A percentile compares a stretch with the other conserved stretches of the same genome.
phyloP scores from a whole-genome alignment of 2,113 vertebrate genomes.

The Esox niger region DNA sequence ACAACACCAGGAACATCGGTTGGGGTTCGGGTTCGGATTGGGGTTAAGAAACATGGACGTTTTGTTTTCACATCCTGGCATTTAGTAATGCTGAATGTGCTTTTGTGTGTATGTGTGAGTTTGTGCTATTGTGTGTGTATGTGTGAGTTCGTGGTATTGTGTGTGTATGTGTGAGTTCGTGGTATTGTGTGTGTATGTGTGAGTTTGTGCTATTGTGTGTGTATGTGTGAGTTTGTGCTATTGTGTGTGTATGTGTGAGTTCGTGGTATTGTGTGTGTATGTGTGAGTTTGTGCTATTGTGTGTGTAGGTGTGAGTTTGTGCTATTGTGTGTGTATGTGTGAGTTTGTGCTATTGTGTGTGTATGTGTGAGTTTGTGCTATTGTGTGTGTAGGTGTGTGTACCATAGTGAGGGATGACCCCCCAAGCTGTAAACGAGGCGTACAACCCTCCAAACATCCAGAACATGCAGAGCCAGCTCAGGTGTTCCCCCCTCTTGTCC shows the following conservation, averaged over 20 bases:
- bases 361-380: not conserved
- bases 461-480: constrained; percentile 93
- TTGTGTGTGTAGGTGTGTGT: constrained; percentile 44
- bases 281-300: constrained; percentile 45
- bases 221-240: not conserved
- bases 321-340: constrained; percentile 3
- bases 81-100: too few species aligned
- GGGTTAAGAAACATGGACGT: not conserved
- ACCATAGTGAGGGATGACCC: constrained; percentile 98
- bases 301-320: too few species aligned
- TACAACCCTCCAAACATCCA: constrained; percentile 91
- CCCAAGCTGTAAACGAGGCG: constrained; percentile 94
- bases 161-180: constrained; percentile 2
- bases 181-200: constrained; percentile 9
- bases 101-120: constrained; percentile 3
- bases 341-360: constrained; percentile 1
- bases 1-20: not conserved
- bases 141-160: not conserved
- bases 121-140: too few species aligned
- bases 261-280: constrained; percentile 2
- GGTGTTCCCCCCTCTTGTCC: constrained; percentile 95
- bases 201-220: too few species aligned
- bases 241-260: constrained; percentile 4
- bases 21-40: too few species aligned
- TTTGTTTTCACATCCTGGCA: too few species aligned